These are phyloP conservation scores for Toxotes jaculatrix DNA, from an alignment of 2,113 vertebrate genomes.

Conservation along the genomic window DNA sequence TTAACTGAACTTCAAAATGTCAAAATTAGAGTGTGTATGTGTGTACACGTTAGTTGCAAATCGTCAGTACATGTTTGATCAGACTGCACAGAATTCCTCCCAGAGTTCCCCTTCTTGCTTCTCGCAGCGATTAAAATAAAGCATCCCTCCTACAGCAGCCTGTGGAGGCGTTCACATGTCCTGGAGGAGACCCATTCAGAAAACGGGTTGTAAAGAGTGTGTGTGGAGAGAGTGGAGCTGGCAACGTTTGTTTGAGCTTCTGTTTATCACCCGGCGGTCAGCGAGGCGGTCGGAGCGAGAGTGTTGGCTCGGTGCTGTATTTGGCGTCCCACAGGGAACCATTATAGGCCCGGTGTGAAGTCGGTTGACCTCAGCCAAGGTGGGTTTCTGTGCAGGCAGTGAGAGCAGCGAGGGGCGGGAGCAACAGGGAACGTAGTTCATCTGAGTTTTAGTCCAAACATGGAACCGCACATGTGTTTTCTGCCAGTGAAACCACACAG, in stretches of 20 bases:
- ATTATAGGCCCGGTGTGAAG: conserved; percentile 68
- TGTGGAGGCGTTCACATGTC: conserved; percentile 2
- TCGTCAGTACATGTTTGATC: too few relatives aligned
- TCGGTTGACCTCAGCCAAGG: conserved; percentile 25
- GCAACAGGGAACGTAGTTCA: background rate
- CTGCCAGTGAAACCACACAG: background rate
- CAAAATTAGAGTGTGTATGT: too few relatives aligned
- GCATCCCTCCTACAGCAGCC: background rate
- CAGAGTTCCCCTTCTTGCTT: background rate
- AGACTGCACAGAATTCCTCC: too few relatives aligned
- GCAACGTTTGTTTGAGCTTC: background rate
- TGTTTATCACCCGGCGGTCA: conserved; percentile 24
- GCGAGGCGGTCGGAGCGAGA: background rate
- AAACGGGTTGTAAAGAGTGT: conserved; percentile 10
- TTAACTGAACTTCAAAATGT: too few relatives aligned
- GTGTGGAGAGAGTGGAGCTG: conserved; percentile 1
- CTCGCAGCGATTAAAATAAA: background rate
- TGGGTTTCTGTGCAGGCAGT: background rate
- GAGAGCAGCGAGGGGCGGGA: rapidly evolving
- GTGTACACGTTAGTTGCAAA: too few relatives aligned
- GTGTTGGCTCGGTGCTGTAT: conserved; percentile 62
- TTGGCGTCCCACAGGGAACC: conserved; percentile 65
- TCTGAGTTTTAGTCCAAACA: background rate
- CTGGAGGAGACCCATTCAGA: conserved; percentile 26
- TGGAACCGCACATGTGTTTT: background rate